These are phyloP conservation scores for Glossosoma conforme DNA, from an alignment of 1,140 invertebrate genomes.

Conservation along the genomic window DNA sequence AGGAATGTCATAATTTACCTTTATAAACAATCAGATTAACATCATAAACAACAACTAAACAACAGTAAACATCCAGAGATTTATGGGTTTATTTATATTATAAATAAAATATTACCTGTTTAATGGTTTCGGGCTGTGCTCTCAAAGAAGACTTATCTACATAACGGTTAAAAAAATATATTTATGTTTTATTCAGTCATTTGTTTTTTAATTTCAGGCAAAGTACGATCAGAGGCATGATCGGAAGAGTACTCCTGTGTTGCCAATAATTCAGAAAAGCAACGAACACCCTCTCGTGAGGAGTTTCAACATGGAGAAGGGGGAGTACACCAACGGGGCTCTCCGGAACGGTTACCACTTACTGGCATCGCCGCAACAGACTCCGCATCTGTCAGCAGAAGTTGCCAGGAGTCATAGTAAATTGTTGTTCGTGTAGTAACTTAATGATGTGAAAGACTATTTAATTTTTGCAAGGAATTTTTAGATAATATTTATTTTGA, in stretches of 20 bases:
- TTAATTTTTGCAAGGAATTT: neutral
- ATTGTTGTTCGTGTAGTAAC: conserved; percentile 27
- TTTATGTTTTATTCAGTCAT: conserved; percentile 1
- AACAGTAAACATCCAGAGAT: too few relatives aligned
- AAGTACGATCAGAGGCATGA: conserved; percentile 64
- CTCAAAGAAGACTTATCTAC: too few relatives aligned
- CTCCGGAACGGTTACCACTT: conserved; percentile 26
- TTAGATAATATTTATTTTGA: neutral
- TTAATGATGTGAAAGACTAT: neutral
- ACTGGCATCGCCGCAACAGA: conserved; percentile 9
- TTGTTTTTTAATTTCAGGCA: conserved; percentile 47
- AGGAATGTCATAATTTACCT: too few relatives aligned
- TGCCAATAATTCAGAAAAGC: conserved; percentile 40
- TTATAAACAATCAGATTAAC: too few relatives aligned
- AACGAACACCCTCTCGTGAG: conserved; percentile 24
- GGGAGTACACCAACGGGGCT: conserved; percentile 26
- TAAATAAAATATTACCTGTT: too few relatives aligned
- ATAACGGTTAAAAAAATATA: too few relatives aligned
- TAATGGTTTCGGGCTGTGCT: too few relatives aligned
- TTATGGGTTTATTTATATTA: too few relatives aligned
- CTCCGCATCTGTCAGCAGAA: conserved; percentile 22
- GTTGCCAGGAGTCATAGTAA: conserved; percentile 28
- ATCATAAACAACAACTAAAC: too few relatives aligned
- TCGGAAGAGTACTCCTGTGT: conserved; percentile 48
- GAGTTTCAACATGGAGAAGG: conserved; percentile 29